These are phyloP conservation scores for Trichoplusia ni DNA, from an alignment of 1,140 invertebrate species.

Conservation along the genomic window DNA sequence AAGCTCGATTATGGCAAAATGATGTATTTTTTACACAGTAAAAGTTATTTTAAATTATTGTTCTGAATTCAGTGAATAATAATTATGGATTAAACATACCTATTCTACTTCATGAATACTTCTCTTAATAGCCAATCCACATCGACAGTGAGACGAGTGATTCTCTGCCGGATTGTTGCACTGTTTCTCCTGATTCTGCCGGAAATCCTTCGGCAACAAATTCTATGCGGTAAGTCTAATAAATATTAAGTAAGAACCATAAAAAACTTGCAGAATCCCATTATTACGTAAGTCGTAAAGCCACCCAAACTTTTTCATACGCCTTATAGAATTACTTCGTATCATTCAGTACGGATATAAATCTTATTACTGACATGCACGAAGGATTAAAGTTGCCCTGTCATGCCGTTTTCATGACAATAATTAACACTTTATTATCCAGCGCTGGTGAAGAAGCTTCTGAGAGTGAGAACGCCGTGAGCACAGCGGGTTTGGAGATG, in stretches of 20 bases:
- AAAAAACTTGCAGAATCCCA: too few species aligned
- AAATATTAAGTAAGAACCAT: background rate
- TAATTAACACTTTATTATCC: background rate
- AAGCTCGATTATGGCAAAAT: too few species aligned
- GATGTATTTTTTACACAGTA: too few species aligned
- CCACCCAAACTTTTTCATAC: too few species aligned
- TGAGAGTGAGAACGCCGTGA: slow-evolving; percentile 59
- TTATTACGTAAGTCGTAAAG: too few species aligned
- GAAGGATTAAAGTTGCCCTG: too few species aligned
- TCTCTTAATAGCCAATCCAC: slow-evolving; percentile 65
- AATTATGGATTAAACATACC: too few species aligned
- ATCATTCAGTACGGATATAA: too few species aligned
- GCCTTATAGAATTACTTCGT: too few species aligned
- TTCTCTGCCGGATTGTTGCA: slow-evolving; percentile 69
- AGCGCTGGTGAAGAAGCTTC: slow-evolving; percentile 37
- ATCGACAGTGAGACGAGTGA: slow-evolving; percentile 77
- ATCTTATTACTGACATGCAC: too few species aligned
- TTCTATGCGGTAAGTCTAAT: slow-evolving; percentile 45
- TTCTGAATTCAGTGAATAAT: too few species aligned
- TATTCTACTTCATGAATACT: too few species aligned
- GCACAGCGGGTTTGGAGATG: slow-evolving; percentile 87
- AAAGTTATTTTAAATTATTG: background rate
- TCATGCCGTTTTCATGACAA: background rate
- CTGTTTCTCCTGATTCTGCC: slow-evolving; percentile 58
- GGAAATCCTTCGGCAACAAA: slow-evolving; percentile 41